A percentile compares a stretch with the other conserved stretches of the same genome.
Conservation (phyloP, 1,140 invertebrate genomes). For the Marisa cornuarietis region DNA sequence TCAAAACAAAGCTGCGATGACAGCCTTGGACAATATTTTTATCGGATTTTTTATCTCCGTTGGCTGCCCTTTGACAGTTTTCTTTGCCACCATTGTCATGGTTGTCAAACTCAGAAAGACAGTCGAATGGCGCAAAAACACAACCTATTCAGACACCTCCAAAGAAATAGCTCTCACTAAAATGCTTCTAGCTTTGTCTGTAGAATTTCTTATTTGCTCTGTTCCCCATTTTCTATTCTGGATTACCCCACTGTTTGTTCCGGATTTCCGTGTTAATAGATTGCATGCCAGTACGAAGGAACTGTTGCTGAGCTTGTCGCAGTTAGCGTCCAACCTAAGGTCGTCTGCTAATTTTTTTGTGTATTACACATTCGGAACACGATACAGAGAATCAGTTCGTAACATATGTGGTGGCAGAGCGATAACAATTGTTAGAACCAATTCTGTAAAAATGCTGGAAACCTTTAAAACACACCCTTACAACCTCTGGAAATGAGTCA, state of each 20-base stretch:
- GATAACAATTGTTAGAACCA: too few species aligned
- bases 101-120: constrained; percentile 3
- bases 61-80: constrained; percentile 3
- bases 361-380: neutral
- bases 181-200: constrained; percentile 7
- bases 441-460: too few species aligned
- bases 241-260: neutral
- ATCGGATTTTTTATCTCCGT: neutral
- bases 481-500: too few species aligned
- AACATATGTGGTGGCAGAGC: neutral
- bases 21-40: neutral
- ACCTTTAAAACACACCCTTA: too few species aligned
- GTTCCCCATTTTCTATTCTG: neutral
- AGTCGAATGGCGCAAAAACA: neutral
- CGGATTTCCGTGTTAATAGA: neutral
- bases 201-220: constrained; percentile 6
- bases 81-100: constrained; percentile 6
- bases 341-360: constrained; percentile 14
- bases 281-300: neutral
- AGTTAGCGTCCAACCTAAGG: neutral
- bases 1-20: neutral
- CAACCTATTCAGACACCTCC: neutral
- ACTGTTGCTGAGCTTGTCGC: neutral
- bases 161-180: constrained; percentile 12
- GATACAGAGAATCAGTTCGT: constrained; percentile 3